These are phyloP conservation scores for Limenitis camilla DNA, from an alignment of 2,888 invertebrate genomes.

Conservation along the genomic window DNA sequence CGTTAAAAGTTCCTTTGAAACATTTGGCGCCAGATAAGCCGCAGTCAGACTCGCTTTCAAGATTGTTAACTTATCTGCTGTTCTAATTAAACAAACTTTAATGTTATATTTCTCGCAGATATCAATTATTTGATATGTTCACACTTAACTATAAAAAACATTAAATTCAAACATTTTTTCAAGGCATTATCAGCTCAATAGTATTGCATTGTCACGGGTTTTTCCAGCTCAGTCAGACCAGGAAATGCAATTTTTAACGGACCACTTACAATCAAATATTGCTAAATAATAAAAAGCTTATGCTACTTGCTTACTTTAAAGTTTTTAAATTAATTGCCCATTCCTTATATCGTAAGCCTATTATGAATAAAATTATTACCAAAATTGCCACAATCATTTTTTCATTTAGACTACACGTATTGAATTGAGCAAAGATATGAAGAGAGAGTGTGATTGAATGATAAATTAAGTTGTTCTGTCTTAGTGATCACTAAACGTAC, in stretches of 20 bases:
- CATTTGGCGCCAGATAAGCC: constrained; percentile 75
- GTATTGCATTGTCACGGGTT: too few relatives aligned
- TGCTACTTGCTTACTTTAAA: too few relatives aligned
- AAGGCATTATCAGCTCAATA: constrained; percentile 1
- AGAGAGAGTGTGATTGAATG: background rate
- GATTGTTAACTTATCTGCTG: constrained; percentile 71
- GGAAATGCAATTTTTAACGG: too few relatives aligned
- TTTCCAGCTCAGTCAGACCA: too few relatives aligned
- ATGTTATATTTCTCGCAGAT: constrained; percentile 39
- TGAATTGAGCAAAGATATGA: too few relatives aligned
- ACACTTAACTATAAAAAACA: background rate
- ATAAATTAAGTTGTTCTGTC: constrained; percentile 11
- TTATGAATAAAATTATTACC: too few relatives aligned
- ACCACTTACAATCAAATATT: too few relatives aligned
- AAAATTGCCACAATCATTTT: too few relatives aligned
- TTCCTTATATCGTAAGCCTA: too few relatives aligned
- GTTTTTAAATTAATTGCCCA: too few relatives aligned
- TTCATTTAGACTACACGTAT: too few relatives aligned
- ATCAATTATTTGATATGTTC: constrained; percentile 25
- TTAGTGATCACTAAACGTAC: constrained; percentile 45
- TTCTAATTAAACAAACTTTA: constrained; percentile 66
- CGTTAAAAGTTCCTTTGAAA: constrained; percentile 73
- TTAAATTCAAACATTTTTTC: constrained; percentile 7
- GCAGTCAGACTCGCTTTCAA: constrained; percentile 64
- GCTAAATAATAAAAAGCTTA: too few relatives aligned